These are phyloP conservation scores for Trichomalopsis sarcophagae DNA, from an alignment of 1,140 invertebrate species.

Conservation along the genomic window DNA sequence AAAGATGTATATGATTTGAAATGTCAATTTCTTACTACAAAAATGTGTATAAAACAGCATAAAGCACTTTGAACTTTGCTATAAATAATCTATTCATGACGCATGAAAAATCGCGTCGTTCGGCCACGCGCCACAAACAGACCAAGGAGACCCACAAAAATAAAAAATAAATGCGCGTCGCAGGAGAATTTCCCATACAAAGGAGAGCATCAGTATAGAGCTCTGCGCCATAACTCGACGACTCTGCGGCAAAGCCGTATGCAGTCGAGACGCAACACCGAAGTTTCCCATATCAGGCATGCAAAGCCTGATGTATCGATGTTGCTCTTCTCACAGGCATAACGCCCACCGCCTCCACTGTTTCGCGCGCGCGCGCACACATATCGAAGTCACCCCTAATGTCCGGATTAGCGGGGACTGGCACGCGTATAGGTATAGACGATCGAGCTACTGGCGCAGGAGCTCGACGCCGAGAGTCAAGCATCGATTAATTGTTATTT, in stretches of 20 bases:
- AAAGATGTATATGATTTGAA: too few relatives aligned
- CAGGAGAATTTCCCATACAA: neutral
- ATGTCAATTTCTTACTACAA: too few relatives aligned
- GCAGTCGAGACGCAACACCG: neutral
- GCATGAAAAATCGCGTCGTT: neutral
- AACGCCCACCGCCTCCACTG: conserved; percentile 67
- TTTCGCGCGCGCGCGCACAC: conserved; percentile 56
- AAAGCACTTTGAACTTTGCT: neutral
- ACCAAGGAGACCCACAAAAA: neutral
- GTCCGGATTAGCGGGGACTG: conserved; percentile 65
- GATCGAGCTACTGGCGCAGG: neutral
- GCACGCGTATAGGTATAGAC: neutral
- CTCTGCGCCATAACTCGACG: conserved; percentile 7
- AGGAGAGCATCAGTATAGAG: neutral
- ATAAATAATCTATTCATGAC: neutral
- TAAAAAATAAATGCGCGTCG: neutral
- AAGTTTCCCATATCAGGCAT: conserved; percentile 74
- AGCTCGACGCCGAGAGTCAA: conserved; percentile 27
- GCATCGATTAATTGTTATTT: conserved; percentile 48
- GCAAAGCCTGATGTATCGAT: conserved; percentile 76
- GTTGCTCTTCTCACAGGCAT: conserved; percentile 56
- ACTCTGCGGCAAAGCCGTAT: neutral
- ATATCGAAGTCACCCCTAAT: conserved; percentile 72
- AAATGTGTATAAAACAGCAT: too few relatives aligned
- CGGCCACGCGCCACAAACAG: neutral